Conservation (phyloP, 2,888 invertebrate species). For the Achlya flavicornis region DNA sequence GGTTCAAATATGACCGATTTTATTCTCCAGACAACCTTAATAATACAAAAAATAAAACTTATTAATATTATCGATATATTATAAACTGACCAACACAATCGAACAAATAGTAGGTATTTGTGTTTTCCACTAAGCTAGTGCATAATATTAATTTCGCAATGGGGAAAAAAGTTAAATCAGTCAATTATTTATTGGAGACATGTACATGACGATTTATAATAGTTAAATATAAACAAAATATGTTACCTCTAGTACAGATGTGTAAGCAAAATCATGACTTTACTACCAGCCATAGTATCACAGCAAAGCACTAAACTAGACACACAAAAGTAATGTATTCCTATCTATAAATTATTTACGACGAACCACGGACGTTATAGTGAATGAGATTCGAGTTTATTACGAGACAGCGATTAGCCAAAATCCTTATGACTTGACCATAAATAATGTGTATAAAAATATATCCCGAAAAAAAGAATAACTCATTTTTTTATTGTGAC, state of each 20-base stretch:
- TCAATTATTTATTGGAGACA: no score
- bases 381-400: conserved; percentile 55
- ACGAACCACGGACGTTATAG: conserved; percentile 50
- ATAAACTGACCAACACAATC: no score
- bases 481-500: conserved; percentile 69
- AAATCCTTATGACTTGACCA: conserved; percentile 66
- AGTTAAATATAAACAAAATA: no score
- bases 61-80: no score
- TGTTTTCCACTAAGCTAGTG: no score
- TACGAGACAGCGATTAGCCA: conserved; percentile 67
- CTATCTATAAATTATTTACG: conserved; percentile 67
- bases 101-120: no score
- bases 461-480: conserved; percentile 53
- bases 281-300: conserved; percentile 20
- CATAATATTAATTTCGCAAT: no score
- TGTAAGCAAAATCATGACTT: conserved; percentile 20
- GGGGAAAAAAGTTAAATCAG: no score
- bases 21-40: no score
- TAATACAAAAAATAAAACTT: no score
- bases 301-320: conserved; percentile 42
- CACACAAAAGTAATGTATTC: conserved; percentile 48
- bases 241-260: not conserved
- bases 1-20: no score
- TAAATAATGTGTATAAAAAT: conserved; percentile 66
- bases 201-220: no score